Evolutionary conservation across 2,888 invertebrate species (phyloP).

Genomic region (Dasypogon diadema): DNA sequence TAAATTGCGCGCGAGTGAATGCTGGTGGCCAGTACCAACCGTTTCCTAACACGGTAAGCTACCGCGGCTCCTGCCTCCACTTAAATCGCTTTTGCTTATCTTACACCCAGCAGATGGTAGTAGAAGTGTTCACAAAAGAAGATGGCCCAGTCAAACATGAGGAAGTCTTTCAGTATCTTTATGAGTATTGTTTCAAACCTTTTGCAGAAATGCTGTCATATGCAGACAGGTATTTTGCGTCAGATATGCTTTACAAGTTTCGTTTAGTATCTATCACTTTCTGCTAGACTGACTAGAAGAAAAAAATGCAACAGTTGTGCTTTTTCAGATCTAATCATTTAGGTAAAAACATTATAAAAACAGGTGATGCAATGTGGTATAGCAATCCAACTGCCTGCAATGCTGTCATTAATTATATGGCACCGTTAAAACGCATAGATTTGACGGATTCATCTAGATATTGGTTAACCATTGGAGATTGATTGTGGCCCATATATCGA

Average conservation of each 20-base stretch:
- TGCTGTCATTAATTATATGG: background rate
- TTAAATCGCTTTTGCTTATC: slow-evolving; percentile 1
- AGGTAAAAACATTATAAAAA: background rate
- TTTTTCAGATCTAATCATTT: background rate
- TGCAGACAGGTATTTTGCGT: too few relatives aligned
- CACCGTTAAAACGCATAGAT: background rate
- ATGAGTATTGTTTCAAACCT: background rate
- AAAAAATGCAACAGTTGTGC: slow-evolving; percentile 1
- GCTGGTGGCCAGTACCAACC: background rate
- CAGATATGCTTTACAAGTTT: background rate
- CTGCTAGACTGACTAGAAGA: background rate
- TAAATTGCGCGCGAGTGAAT: slow-evolving; percentile 2
- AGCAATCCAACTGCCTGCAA: background rate
- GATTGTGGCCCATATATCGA: too few relatives aligned
- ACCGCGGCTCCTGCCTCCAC: background rate
- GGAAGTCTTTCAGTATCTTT: slow-evolving; percentile 13
- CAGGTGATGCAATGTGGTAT: slow-evolving; percentile 18
- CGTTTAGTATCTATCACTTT: slow-evolving; percentile 12
- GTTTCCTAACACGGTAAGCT: slow-evolving; percentile 4
- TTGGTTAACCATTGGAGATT: background rate
- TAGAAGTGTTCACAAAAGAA: slow-evolving; percentile 5
- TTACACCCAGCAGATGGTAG: background rate
- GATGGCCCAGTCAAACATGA: slow-evolving; percentile 3
- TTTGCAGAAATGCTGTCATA: background rate
- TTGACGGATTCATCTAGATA: background rate